phyloP scores from a whole-genome alignment of 2,797 vertebrate species.

The Gymnocypris eckloni region DNA sequence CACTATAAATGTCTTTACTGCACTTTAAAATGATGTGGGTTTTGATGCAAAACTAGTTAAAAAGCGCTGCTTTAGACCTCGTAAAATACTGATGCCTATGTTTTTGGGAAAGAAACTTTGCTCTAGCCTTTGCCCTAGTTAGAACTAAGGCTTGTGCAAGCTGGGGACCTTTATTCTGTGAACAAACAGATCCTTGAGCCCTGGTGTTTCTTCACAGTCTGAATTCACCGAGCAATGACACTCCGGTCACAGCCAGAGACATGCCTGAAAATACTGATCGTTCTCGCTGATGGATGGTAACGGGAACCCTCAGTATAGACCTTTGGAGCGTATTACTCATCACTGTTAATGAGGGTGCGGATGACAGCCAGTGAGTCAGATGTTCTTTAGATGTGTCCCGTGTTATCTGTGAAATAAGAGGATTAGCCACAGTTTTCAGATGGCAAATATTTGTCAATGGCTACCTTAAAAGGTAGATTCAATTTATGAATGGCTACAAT shows the following conservation, averaged over 20 bases:
- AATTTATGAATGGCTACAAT: not conserved
- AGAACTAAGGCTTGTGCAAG: slow-evolving; percentile 51
- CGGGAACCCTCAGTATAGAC: slow-evolving; percentile 40
- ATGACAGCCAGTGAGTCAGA: slow-evolving; percentile 47
- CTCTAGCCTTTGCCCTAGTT: slow-evolving; percentile 44
- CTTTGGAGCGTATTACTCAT: slow-evolving; percentile 45
- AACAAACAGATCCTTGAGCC: slow-evolving; percentile 51
- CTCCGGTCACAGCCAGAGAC: slow-evolving; percentile 30
- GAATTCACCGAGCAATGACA: slow-evolving; percentile 42
- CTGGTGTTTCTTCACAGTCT: slow-evolving; percentile 42
- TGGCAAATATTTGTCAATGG: slow-evolving; percentile 13
- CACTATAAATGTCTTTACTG: not conserved
- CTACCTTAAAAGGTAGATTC: not conserved
- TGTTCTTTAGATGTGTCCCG: slow-evolving; percentile 25
- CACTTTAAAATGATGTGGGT: not conserved
- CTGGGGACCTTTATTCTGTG: slow-evolving; percentile 32
- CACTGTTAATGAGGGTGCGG: slow-evolving; percentile 17
- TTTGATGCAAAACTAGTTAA: not conserved
- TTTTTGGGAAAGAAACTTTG: slow-evolving; percentile 24
- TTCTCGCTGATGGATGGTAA: slow-evolving; percentile 37
- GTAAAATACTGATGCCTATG: not conserved
- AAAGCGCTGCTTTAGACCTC: not conserved
- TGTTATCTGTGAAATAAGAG: slow-evolving; percentile 37
- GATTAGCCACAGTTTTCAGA: slow-evolving; percentile 21
- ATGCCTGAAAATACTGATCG: slow-evolving; percentile 43